phyloP scores from a whole-genome alignment of 1,140 invertebrate genomes.

The Palaemon carinicauda region DNA sequence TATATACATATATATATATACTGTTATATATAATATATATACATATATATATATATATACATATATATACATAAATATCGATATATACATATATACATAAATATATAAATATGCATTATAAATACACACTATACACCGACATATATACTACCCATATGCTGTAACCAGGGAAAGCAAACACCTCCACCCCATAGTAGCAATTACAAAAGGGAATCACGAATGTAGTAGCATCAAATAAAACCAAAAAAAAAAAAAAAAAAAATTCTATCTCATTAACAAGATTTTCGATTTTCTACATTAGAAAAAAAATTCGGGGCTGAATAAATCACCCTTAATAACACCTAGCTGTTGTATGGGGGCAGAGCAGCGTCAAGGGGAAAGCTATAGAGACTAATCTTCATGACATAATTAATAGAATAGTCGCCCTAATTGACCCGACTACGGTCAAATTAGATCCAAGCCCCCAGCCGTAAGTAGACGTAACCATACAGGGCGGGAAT shows the following conservation, averaged over 20 bases:
- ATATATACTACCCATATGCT: background rate
- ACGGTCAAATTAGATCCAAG: conserved; percentile 37
- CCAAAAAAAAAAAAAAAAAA: no score
- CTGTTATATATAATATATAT: no score
- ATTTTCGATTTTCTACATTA: background rate
- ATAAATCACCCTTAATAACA: background rate
- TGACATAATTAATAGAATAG: conserved; percentile 38
- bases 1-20: no score
- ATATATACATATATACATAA: no score
- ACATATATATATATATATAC: no score
- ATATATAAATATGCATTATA: no score
- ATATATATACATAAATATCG: no score
- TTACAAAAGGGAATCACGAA: no score
- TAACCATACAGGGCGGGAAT: background rate
- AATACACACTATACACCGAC: no score
- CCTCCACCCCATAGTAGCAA: no score
- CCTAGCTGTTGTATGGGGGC: background rate
- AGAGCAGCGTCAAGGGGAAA: background rate
- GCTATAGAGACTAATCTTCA: conserved; percentile 25
- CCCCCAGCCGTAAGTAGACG: conserved; percentile 7
- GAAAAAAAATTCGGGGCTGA: background rate
- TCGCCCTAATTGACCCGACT: conserved; percentile 42
- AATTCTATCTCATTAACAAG: background rate
- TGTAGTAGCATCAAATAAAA: no score
- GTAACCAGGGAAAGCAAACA: background rate